These are phyloP conservation scores for Xanthia icteritia DNA, from an alignment of 2,888 invertebrate genomes.

Conservation along the genomic window DNA sequence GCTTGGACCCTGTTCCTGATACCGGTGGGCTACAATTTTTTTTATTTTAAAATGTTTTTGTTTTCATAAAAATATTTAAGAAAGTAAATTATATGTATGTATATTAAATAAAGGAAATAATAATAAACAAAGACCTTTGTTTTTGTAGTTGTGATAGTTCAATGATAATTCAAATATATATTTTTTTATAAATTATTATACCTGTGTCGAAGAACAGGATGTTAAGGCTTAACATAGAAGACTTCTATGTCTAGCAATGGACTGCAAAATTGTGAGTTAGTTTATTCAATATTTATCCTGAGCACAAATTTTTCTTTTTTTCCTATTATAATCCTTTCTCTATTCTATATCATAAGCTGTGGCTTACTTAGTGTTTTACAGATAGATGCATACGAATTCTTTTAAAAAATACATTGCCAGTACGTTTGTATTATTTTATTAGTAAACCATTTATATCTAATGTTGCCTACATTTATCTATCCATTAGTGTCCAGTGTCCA, in stretches of 20 bases:
- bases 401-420: background rate
- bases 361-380: background rate
- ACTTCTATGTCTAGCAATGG: background rate
- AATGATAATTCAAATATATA: no score
- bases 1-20: no score
- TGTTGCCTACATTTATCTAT: background rate
- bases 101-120: no score
- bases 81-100: no score
- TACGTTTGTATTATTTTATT: background rate
- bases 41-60: no score
- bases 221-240: no score
- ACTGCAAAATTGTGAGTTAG: background rate
- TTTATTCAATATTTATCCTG: background rate
- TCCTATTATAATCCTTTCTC: background rate
- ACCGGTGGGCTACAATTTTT: no score
- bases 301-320: background rate
- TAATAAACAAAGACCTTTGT: no score
- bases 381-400: background rate
- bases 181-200: no score
- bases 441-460: background rate
- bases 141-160: no score
- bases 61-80: no score
- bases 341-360: background rate
- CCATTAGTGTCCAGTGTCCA: conserved; percentile 4
- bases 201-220: no score